Evolutionary conservation across 2,888 invertebrate species (phyloP).

Genomic region (Hydriomena furcata): DNA sequence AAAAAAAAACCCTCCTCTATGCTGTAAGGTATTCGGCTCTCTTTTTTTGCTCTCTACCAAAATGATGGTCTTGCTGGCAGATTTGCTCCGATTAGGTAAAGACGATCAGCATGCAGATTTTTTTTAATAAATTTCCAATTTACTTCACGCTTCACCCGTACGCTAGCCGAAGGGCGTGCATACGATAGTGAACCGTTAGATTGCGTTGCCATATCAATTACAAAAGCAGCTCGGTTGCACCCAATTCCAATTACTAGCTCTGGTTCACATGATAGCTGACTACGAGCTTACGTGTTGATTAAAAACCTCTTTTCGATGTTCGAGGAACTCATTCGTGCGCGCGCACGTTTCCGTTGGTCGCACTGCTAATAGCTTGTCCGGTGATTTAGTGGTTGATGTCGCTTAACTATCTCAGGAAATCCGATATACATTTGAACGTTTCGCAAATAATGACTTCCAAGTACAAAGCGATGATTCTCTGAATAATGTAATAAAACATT

Average conservation of each 20-base stretch:
- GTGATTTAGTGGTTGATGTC: constrained; percentile 6
- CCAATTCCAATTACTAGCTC: constrained; percentile 68
- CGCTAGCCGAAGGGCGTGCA: constrained; percentile 56
- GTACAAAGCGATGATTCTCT: too few species aligned
- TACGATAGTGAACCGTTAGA: constrained; percentile 73
- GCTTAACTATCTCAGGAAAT: constrained; percentile 13
- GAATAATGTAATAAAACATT: too few species aligned
- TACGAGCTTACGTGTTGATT: constrained; percentile 48
- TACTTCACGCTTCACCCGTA: constrained; percentile 16
- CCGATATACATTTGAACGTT: neutral
- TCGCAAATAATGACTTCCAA: too few species aligned
- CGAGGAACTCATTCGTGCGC: constrained; percentile 25
- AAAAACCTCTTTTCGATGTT: constrained; percentile 38
- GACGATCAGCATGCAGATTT: too few species aligned
- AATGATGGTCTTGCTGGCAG: too few species aligned
- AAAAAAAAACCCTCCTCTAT: neutral
- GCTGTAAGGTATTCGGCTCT: too few species aligned
- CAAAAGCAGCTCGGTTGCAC: constrained; percentile 73
- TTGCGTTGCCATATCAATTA: constrained; percentile 76
- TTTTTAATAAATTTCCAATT: neutral
- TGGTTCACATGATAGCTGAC: constrained; percentile 66
- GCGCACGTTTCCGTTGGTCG: constrained; percentile 18
- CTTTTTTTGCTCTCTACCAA: too few species aligned
- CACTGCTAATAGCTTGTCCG: constrained; percentile 2
- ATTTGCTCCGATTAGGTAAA: too few species aligned